A percentile compares a stretch with the other conserved stretches of the same genome.
Evolutionary conservation across 2,113 vertebrate species (phyloP).

Genomic region (Pomatostomus ruficeps): DNA sequence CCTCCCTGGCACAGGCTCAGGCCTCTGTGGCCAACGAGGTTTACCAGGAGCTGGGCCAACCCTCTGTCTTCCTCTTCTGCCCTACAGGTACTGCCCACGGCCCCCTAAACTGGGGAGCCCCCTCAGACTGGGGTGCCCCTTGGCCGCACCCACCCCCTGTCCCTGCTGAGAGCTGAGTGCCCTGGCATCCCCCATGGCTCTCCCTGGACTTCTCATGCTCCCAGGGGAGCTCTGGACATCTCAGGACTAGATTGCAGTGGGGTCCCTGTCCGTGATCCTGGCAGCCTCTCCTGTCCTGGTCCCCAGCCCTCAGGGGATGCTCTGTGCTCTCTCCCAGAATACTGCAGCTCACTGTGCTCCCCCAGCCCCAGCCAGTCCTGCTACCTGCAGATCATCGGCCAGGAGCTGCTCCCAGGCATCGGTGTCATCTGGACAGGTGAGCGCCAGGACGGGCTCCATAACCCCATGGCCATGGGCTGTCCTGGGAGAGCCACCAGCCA

Average conservation of each 20-base stretch:
- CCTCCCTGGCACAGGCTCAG: conserved; percentile 85
- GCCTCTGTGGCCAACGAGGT: conserved; percentile 82
- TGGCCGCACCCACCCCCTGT: not conserved
- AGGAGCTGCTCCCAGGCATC: conserved; percentile 78
- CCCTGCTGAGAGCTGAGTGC: not conserved
- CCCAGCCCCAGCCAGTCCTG: conserved; percentile 79
- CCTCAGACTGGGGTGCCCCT: not conserved
- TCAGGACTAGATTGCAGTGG: not conserved
- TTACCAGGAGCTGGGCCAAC: conserved; percentile 79
- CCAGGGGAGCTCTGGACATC: not conserved
- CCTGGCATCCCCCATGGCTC: not conserved
- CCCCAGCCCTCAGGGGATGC: not conserved
- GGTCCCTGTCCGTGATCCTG: rapidly evolving
- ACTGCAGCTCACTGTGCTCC: conserved; percentile 82
- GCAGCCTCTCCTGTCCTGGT: not conserved
- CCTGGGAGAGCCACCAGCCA: not conserved
- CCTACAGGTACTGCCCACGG: conserved; percentile 75
- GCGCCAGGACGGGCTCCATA: rapidly evolving
- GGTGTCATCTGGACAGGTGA: conserved; percentile 86
- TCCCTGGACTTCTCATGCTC: not conserved
- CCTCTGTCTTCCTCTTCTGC: conserved; percentile 84
- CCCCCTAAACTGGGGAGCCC: not conserved
- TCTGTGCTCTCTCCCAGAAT: conserved; percentile 52
- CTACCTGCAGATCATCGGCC: conserved; percentile 80
- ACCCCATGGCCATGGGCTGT: not conserved